Conservation (phyloP, 1,140 invertebrate genomes). For the Calliopsis andreniformis region DNA sequence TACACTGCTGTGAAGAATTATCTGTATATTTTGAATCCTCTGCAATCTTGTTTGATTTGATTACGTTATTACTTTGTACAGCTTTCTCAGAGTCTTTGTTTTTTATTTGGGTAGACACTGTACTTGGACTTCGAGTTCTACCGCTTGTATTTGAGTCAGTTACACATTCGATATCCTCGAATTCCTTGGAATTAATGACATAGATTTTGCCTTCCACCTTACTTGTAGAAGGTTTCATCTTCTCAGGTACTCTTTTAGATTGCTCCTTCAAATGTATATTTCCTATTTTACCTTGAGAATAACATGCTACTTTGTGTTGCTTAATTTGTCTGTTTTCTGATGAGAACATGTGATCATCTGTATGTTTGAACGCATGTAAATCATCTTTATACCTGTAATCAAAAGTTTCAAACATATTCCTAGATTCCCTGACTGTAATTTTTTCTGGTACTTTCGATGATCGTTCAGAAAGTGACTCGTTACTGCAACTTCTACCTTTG, state of each 20-base stretch:
- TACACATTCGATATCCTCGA: constrained; percentile 65
- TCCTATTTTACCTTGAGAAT: constrained; percentile 57
- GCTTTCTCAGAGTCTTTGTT: constrained; percentile 59
- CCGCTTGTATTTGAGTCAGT: constrained; percentile 60
- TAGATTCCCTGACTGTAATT: constrained; percentile 67
- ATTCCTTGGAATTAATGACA: constrained; percentile 62
- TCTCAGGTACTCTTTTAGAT: constrained; percentile 68
- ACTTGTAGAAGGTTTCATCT: constrained; percentile 66
- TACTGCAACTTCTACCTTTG: constrained; percentile 68
- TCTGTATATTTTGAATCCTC: constrained; percentile 57
- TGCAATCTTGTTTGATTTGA: constrained; percentile 39
- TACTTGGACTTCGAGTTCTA: constrained; percentile 60
- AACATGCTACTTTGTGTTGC: constrained; percentile 58
- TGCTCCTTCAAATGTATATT: constrained; percentile 62
- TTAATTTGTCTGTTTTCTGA: constrained; percentile 61
- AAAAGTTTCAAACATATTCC: constrained; percentile 56
- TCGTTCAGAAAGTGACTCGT: constrained; percentile 65
- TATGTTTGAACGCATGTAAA: constrained; percentile 59
- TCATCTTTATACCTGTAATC: constrained; percentile 67
- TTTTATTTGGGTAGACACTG: constrained; percentile 55
- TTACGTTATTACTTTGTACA: constrained; percentile 29
- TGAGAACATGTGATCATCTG: constrained; percentile 66
- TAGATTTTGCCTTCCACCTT: constrained; percentile 67
- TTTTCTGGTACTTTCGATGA: constrained; percentile 67
- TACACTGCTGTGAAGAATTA: constrained; percentile 48